phyloP scores from a whole-genome alignment of 2,113 vertebrate species.

The Kryptolebias marmoratus region DNA sequence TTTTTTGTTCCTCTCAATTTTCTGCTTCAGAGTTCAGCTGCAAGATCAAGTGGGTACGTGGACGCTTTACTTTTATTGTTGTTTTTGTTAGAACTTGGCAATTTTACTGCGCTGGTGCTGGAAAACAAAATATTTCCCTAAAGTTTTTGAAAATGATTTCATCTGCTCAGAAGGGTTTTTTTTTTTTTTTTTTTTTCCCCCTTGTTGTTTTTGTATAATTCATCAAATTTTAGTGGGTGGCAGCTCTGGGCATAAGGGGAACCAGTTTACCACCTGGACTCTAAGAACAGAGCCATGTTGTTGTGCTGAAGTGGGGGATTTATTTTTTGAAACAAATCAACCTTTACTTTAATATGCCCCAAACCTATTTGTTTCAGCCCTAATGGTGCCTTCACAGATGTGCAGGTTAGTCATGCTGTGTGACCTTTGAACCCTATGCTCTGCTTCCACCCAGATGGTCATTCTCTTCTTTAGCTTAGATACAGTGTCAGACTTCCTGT shows the following conservation, averaged over 20 bases:
- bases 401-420: too few relatives aligned
- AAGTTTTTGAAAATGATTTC: background rate
- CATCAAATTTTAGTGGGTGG: background rate
- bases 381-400: background rate
- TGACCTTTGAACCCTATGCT: background rate
- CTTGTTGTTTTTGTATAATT: background rate
- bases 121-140: background rate
- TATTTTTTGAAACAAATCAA: background rate
- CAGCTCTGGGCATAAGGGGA: background rate
- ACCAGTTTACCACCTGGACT: background rate
- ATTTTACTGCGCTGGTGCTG: too few relatives aligned
- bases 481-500: background rate
- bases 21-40: background rate
- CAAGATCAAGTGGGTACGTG: background rate
- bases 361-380: background rate
- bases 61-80: background rate
- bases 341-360: too few relatives aligned
- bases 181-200: background rate
- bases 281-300: background rate
- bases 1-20: constrained; percentile 6
- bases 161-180: background rate
- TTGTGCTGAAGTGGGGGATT: background rate
- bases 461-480: background rate
- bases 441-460: background rate
- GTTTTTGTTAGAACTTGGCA: background rate